These are phyloP conservation scores for Serripes groenlandicus DNA, from an alignment of 2,888 invertebrate genomes.

Conservation along the genomic window DNA sequence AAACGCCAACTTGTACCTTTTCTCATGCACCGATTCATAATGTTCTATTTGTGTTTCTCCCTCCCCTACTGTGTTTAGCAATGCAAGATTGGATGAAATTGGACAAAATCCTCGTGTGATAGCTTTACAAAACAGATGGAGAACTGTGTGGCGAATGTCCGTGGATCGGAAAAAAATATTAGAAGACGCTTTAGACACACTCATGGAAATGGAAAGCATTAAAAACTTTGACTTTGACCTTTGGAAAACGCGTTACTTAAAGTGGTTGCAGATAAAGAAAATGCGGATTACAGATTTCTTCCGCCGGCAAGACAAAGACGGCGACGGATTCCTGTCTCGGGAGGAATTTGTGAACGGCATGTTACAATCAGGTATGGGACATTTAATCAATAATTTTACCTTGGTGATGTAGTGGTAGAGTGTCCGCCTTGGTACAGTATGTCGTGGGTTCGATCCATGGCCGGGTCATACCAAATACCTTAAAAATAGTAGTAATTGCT, in stretches of 20 bases:
- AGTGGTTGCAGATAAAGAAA: slow-evolving; percentile 86
- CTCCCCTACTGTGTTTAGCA: slow-evolving; percentile 67
- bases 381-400: no score
- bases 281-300: slow-evolving; percentile 86
- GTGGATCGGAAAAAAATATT: slow-evolving; percentile 85
- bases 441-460: no score
- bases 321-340: slow-evolving; percentile 83
- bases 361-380: slow-evolving; percentile 83
- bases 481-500: no score
- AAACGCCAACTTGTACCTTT: no score
- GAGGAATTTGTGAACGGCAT: slow-evolving; percentile 86
- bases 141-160: slow-evolving; percentile 85
- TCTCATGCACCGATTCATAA: background rate
- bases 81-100: slow-evolving; percentile 82
- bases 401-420: no score
- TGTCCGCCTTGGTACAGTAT: no score
- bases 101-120: slow-evolving; percentile 81
- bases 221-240: slow-evolving; percentile 86
- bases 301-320: slow-evolving; percentile 85
- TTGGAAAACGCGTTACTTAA: slow-evolving; percentile 85
- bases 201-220: slow-evolving; percentile 86
- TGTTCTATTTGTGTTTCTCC: background rate
- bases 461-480: no score
- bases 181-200: slow-evolving; percentile 84
- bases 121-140: slow-evolving; percentile 85